Evolutionary conservation across 2,888 invertebrate species (phyloP).

Genomic region (Cephus runcator): DNA sequence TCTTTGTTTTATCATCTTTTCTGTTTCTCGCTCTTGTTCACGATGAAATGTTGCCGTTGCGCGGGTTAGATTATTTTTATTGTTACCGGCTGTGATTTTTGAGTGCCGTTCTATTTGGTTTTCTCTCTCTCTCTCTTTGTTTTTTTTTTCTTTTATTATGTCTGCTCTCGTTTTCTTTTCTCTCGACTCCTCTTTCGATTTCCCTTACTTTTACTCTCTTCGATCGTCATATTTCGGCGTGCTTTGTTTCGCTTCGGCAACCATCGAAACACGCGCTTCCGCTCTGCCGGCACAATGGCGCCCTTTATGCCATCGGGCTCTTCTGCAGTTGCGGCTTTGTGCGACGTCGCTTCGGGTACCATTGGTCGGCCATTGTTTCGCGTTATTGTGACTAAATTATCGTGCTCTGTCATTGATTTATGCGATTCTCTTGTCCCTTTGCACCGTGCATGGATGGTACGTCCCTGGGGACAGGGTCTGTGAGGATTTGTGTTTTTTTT

Average conservation of each 20-base stretch:
- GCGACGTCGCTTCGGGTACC: neutral
- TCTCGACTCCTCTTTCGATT: neutral
- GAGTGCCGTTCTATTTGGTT: neutral
- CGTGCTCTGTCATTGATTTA: constrained; percentile 21
- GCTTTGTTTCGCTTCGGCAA: neutral
- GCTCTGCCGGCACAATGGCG: neutral
- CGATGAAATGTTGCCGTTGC: no score
- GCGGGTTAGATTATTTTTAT: neutral
- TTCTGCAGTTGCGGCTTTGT: neutral
- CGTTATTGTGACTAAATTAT: constrained; percentile 34
- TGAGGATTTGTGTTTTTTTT: neutral
- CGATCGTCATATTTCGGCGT: neutral
- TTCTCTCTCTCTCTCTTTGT: no score
- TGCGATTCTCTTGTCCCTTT: constrained; percentile 6
- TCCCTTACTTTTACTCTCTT: neutral
- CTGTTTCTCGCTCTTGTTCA: neutral
- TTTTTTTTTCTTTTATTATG: neutral
- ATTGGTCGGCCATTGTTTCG: constrained; percentile 7
- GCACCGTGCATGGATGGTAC: neutral
- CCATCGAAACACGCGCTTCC: neutral
- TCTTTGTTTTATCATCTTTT: neutral
- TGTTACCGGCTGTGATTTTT: neutral
- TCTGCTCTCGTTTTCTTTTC: neutral
- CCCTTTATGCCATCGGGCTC: neutral
- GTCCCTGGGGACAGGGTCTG: neutral